Percentiles rank a stretch among this genome's conserved stretches.
These are phyloP conservation scores for Lasaia peninsularis DNA, from an alignment of 1,140 invertebrate species.

Conservation along the genomic window DNA sequence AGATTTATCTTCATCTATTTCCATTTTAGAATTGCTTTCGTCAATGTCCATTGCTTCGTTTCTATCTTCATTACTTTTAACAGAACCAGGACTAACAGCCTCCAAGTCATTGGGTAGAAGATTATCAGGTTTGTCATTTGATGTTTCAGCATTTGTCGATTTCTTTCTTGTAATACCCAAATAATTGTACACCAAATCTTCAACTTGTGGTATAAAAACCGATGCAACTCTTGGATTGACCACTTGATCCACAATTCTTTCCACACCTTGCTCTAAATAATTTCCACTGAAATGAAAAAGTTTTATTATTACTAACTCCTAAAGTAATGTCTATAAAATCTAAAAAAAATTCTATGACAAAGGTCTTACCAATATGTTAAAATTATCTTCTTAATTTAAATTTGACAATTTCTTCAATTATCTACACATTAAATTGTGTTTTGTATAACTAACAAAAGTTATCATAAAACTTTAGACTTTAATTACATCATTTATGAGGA, in stretches of 20 bases:
- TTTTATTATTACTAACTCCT: background rate
- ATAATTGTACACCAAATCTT: conserved; percentile 92
- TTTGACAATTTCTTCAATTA: too few relatives aligned
- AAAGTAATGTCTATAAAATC: too few relatives aligned
- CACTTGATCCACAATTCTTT: conserved; percentile 96
- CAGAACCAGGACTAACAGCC: conserved; percentile 87
- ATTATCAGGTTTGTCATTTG: conserved; percentile 69
- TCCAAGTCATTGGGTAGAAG: conserved; percentile 86
- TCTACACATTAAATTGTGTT: too few relatives aligned
- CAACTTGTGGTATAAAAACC: conserved; percentile 93
- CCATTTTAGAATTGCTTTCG: conserved; percentile 44
- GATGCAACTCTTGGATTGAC: conserved; percentile 94
- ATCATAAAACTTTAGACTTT: too few relatives aligned
- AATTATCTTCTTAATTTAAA: too few relatives aligned
- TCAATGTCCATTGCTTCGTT: conserved; percentile 53
- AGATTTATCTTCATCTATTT: conserved; percentile 64
- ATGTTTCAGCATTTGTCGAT: conserved; percentile 40
- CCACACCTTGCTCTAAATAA: conserved; percentile 90
- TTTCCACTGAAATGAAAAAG: conserved; percentile 81
- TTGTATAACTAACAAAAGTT: too few relatives aligned
- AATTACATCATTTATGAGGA: too few relatives aligned
- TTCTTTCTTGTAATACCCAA: conserved; percentile 82
- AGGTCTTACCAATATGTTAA: too few relatives aligned
- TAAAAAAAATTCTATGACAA: too few relatives aligned
- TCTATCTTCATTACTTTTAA: conserved; percentile 77